Percentiles rank a stretch among this genome's conserved stretches.
phyloP scores from a whole-genome alignment of 2,888 invertebrate species.

The Myopa tessellatipennis region DNA sequence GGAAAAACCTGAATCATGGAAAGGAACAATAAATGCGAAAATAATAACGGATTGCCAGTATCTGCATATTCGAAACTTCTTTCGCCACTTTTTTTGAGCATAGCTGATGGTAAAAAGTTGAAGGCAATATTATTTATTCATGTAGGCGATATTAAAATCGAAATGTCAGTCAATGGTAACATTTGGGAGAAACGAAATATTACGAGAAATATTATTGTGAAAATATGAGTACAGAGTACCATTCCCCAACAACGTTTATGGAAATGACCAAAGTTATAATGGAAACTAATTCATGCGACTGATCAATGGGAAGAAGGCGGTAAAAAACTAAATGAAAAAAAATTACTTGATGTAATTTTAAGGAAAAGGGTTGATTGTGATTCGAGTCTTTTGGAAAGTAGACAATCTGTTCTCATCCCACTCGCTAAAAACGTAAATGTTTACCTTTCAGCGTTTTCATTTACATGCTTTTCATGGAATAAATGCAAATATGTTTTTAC shows the following conservation, averaged over 20 bases:
- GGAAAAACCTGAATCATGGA: background rate
- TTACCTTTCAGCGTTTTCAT: no score
- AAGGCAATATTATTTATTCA: no score
- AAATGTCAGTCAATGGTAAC: slow-evolving; percentile 15
- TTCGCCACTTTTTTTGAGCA: background rate
- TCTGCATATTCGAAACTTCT: background rate
- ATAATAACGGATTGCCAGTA: slow-evolving; percentile 6
- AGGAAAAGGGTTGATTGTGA: no score
- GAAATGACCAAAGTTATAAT: background rate
- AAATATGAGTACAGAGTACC: slow-evolving; percentile 1
- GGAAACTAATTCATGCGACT: slow-evolving; percentile 2
- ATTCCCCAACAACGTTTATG: no score
- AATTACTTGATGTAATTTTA: no score
- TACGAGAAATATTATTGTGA: slow-evolving; percentile 1
- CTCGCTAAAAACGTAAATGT: no score
- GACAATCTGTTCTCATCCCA: slow-evolving; percentile 32
- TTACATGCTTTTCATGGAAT: slow-evolving; percentile 19
- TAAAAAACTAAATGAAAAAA: no score
- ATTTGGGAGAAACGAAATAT: no score
- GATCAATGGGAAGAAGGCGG: background rate
- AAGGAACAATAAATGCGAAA: slow-evolving; percentile 1
- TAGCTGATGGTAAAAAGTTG: slow-evolving; percentile 7
- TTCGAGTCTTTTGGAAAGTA: background rate
- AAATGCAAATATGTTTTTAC: slow-evolving; percentile 41
- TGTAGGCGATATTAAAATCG: no score